Conservation (phyloP, 2,797 vertebrate genomes). For the Anisognathus igniventris region DNA sequence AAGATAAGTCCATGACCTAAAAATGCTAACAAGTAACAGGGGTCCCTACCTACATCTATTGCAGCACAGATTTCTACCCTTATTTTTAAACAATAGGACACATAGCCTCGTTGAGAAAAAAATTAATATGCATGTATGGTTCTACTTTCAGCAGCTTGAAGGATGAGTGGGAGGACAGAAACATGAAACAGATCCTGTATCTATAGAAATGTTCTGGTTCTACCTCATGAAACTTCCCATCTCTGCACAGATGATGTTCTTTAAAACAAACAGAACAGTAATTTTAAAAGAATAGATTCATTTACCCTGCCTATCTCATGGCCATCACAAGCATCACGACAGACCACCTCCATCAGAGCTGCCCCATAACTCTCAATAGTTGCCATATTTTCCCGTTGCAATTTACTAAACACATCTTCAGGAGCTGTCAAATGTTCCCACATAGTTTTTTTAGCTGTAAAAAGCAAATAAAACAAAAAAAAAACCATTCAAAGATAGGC, state of each 20-base stretch:
- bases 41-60: neutral
- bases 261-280: neutral
- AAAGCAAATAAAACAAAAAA: neutral
- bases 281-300: neutral
- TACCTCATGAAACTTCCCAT: neutral
- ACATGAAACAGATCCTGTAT: neutral
- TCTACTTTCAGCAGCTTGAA: neutral
- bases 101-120: neutral
- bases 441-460: slow-evolving; percentile 86
- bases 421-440: slow-evolving; percentile 96
- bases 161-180: neutral
- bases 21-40: neutral
- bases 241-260: neutral
- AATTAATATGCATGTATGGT: neutral
- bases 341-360: slow-evolving; percentile 96
- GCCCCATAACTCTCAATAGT: slow-evolving; percentile 96
- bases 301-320: slow-evolving; percentile 93
- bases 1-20: neutral
- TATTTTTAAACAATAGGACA: neutral
- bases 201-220: neutral
- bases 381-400: slow-evolving; percentile 91
- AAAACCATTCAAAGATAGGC: neutral
- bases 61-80: neutral
- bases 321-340: slow-evolving; percentile 94
- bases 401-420: slow-evolving; percentile 93